Percentiles rank a stretch among this genome's conserved stretches.
Evolutionary conservation across 1,140 invertebrate species (phyloP).

Genomic region (Pseudachorutes palmiensis): DNA sequence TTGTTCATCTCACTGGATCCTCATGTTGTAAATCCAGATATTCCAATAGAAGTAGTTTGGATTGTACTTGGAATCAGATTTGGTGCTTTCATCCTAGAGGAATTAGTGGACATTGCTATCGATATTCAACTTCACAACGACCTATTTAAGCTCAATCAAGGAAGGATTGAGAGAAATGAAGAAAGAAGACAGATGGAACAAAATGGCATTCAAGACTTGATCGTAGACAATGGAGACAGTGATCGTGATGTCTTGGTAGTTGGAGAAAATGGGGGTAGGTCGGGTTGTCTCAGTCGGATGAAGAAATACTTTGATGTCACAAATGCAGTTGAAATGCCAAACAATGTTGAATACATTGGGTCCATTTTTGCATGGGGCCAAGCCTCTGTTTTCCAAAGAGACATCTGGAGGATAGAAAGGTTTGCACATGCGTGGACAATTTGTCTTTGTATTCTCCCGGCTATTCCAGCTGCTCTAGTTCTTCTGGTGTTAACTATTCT

Average conservation of each 20-base stretch:
- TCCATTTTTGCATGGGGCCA: conserved; percentile 8
- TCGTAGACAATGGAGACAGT: neutral
- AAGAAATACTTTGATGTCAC: neutral
- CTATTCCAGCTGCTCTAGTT: neutral
- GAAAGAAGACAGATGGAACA: neutral
- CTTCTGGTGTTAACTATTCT: too few relatives aligned
- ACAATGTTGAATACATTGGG: neutral
- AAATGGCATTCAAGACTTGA: neutral
- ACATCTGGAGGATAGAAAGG: neutral
- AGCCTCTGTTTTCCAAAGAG: neutral
- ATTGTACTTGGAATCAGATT: conserved; percentile 9
- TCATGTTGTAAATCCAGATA: neutral
- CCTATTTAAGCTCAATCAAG: neutral
- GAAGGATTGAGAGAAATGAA: neutral
- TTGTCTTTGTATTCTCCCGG: conserved; percentile 4
- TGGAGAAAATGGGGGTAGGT: neutral
- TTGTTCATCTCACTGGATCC: neutral
- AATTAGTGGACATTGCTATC: conserved; percentile 5
- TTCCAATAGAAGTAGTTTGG: neutral
- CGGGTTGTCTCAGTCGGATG: neutral
- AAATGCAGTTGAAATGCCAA: neutral
- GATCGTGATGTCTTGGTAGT: neutral
- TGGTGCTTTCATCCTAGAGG: neutral
- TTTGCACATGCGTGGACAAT: neutral
- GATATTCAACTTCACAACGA: conserved; percentile 7